Percentiles rank a stretch among this genome's conserved stretches.
phyloP scores from a whole-genome alignment of 2,113 vertebrate species.

The Dinomys branickii region DNA sequence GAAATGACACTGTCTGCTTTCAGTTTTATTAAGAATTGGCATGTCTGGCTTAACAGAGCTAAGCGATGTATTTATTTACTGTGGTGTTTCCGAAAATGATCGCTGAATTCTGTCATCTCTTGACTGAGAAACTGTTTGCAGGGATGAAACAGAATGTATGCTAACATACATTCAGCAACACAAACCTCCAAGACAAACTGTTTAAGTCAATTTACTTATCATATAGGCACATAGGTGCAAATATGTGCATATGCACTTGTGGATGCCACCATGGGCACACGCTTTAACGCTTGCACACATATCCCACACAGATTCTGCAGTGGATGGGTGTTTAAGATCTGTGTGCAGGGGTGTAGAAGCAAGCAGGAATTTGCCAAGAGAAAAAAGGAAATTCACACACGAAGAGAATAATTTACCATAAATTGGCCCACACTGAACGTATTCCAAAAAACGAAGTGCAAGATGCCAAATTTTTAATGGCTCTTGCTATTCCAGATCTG shows the following conservation, averaged over 20 bases:
- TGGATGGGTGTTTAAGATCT: conserved; percentile 69
- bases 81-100: conserved; percentile 70
- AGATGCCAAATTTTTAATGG: conserved; percentile 83
- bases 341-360: conserved; percentile 71
- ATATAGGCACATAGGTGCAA: conserved; percentile 76
- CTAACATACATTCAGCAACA: conserved; percentile 79
- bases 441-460: conserved; percentile 79
- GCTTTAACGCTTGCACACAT: conserved; percentile 70
- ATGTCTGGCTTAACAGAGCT: conserved; percentile 65
- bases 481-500: conserved; percentile 80
- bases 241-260: conserved; percentile 75
- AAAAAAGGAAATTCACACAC: conserved; percentile 82
- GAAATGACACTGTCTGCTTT: conserved; percentile 52
- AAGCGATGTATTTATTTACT: conserved; percentile 77
- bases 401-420: conserved; percentile 84
- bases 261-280: conserved; percentile 57
- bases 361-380: conserved; percentile 78
- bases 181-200: conserved; percentile 80
- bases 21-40: conserved; percentile 78
- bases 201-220: conserved; percentile 78
- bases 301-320: conserved; percentile 67
- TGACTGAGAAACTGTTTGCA: conserved; percentile 73
- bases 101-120: conserved; percentile 79
- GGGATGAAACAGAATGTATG: conserved; percentile 75
- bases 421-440: conserved; percentile 80